A percentile compares a stretch with the other conserved stretches of the same genome.
phyloP scores from a whole-genome alignment of 2,113 vertebrate genomes.

The Orycteropus afer region DNA sequence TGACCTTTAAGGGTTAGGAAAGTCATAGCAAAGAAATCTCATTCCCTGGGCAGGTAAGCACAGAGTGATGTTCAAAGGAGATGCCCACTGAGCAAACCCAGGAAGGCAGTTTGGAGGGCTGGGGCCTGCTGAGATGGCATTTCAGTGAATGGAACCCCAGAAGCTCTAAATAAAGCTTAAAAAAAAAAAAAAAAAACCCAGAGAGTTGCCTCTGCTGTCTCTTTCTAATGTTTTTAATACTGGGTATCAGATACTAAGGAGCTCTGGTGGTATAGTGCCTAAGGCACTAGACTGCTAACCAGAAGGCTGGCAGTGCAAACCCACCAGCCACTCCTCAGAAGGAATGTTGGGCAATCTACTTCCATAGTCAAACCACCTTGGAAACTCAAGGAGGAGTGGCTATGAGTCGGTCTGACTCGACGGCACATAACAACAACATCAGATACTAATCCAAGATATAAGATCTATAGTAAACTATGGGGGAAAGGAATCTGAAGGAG shows the following conservation, averaged over 20 bases:
- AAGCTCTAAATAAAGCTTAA: background rate
- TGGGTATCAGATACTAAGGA: too few relatives aligned
- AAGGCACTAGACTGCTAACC: too few relatives aligned
- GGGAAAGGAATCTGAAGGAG: background rate
- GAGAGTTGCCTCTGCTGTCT: background rate
- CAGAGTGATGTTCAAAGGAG: background rate
- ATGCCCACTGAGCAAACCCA: background rate
- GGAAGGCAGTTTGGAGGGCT: background rate
- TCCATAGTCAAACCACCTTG: too few relatives aligned
- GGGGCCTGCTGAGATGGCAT: background rate
- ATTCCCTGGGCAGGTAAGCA: background rate
- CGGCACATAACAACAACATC: too few relatives aligned
- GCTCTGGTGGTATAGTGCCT: too few relatives aligned
- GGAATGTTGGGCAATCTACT: too few relatives aligned
- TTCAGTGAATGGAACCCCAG: constrained; percentile 14
- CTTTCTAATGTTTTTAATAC: background rate
- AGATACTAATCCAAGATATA: background rate
- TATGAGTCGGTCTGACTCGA: too few relatives aligned
- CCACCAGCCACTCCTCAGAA: too few relatives aligned
- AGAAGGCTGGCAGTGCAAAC: too few relatives aligned
- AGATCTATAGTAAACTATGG: background rate
- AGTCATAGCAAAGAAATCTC: constrained; percentile 43
- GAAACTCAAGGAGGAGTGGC: too few relatives aligned
- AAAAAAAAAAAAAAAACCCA: background rate
- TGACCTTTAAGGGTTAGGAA: constrained; percentile 32